These are phyloP conservation scores for Labroides dimidiatus DNA, from an alignment of 2,797 vertebrate species.

Conservation along the genomic window DNA sequence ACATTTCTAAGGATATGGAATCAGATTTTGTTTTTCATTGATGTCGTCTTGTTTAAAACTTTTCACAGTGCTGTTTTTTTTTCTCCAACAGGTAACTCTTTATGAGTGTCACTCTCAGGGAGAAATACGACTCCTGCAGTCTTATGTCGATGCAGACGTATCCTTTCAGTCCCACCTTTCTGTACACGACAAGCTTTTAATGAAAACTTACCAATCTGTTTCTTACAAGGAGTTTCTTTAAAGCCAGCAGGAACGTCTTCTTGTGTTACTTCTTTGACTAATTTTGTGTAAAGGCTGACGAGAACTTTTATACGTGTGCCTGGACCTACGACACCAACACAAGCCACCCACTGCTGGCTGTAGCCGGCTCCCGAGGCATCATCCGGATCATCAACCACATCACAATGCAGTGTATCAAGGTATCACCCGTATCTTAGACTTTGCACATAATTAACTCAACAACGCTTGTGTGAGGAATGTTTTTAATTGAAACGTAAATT, in stretches of 20 bases:
- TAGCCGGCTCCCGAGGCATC: constrained; percentile 97
- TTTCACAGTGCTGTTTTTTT: no score
- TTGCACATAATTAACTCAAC: no score
- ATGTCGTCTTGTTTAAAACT: no score
- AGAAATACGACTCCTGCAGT: constrained; percentile 95
- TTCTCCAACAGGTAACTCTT: constrained; percentile 89
- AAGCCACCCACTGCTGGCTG: constrained; percentile 95
- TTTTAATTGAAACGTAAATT: no score
- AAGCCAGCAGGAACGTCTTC: neutral
- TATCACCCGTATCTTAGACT: constrained; percentile 43
- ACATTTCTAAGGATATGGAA: neutral
- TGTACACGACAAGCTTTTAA: no score
- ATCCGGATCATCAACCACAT: constrained; percentile 99
- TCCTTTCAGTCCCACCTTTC: constrained; percentile 81
- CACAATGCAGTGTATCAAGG: constrained; percentile 99
- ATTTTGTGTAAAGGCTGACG: constrained; percentile 87
- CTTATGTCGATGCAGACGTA: constrained; percentile 98
- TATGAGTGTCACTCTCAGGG: constrained; percentile 99
- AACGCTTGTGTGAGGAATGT: no score
- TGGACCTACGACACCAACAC: constrained; percentile 99
- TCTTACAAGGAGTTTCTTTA: no score
- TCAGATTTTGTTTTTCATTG: no score
- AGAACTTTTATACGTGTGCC: constrained; percentile 98
- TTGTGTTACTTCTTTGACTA: constrained; percentile 49
- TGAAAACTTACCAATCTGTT: no score